phyloP scores from a whole-genome alignment of 2,797 vertebrate species.

The Scomberomorus guttatus region DNA sequence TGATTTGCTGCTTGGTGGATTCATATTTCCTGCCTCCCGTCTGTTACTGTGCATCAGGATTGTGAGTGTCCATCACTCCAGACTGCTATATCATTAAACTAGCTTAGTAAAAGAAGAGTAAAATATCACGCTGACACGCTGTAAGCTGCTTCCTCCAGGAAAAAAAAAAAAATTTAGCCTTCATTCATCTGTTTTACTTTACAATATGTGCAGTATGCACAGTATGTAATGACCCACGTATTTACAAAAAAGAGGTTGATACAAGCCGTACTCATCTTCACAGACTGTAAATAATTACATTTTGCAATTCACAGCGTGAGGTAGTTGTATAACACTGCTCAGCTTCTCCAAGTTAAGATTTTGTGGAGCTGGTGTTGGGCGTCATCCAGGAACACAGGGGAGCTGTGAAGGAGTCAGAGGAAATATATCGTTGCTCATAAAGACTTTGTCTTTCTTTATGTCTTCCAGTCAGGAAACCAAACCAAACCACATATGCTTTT shows the following conservation, averaged over 20 bases:
- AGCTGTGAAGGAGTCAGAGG: conserved; percentile 17
- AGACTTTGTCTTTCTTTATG: conserved; percentile 9
- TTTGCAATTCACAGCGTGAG: conserved; percentile 17
- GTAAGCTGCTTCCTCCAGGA: neutral
- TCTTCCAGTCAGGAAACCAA: neutral
- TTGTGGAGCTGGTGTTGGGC: conserved; percentile 9
- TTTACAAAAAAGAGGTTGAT: neutral
- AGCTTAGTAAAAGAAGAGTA: neutral
- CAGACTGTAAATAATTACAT: conserved; percentile 18
- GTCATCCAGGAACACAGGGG: conserved; percentile 11
- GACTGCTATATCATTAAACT: conserved; percentile 18
- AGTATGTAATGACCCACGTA: neutral
- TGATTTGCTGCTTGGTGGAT: conserved; percentile 10
- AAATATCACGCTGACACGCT: neutral
- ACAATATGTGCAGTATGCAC: neutral
- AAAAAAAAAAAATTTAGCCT: neutral
- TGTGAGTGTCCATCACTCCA: conserved; percentile 20
- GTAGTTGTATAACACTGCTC: conserved; percentile 6
- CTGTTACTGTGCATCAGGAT: conserved; percentile 20
- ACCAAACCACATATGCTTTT: too few species aligned
- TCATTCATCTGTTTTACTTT: conserved; percentile 12
- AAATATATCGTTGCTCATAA: conserved; percentile 13
- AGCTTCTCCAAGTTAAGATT: neutral
- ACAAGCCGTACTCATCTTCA: conserved; percentile 8
- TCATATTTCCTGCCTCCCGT: conserved; percentile 11